Evolutionary conservation across 1,140 invertebrate genomes (phyloP), one percentile per base, ranked within the genome.

Genomic region (Brachionus angularis): DNA sequence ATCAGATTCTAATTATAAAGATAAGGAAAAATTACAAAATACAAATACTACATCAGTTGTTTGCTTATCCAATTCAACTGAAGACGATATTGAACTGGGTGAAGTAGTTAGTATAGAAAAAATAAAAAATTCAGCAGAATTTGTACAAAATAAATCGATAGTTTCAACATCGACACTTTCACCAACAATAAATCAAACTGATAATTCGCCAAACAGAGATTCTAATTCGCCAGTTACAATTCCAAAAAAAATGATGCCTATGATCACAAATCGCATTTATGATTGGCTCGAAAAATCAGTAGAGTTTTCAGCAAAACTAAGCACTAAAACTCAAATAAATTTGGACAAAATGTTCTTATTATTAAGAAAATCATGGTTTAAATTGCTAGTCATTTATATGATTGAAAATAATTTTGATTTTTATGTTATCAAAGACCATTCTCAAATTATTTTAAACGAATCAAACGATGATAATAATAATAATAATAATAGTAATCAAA

Each of bases 231-330:
- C 62, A 34, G 62, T 67, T 7, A 27, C 12, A 33, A 33, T 67
- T 12, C 47, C 62, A 3, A 67, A 67, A 49, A 67, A 67, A 49
- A 50, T 67, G 42, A 33, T 67, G 62, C 62, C 62, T 21, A 67
- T 67, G 1, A 50, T 67, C 12, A 7, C 27, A 0, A 47, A 46
- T 34, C 62, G 62, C 14, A 34, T 34, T 18, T 47, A 31, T 46
- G 62, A 67, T 25, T 67, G 42, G 62, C 29, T 67, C 5, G 42
- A 67, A 33, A 67, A 50, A 67, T 33, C 42, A 31, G 31, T 67
- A 3, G 62, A 67, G 29, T 46, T 47, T 34, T 23, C 23, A 2
- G 21, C 21, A 12, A 47, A 50, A 21, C 33, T 47, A n/a, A 47
- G 39, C 12, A 34, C 18, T 5, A 50, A 67, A 46, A 33, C 42